These are phyloP conservation scores for Trachythela sp. DNA, from an alignment of 64 coral and sea anemone species.

Conservation along the genomic window DNA sequence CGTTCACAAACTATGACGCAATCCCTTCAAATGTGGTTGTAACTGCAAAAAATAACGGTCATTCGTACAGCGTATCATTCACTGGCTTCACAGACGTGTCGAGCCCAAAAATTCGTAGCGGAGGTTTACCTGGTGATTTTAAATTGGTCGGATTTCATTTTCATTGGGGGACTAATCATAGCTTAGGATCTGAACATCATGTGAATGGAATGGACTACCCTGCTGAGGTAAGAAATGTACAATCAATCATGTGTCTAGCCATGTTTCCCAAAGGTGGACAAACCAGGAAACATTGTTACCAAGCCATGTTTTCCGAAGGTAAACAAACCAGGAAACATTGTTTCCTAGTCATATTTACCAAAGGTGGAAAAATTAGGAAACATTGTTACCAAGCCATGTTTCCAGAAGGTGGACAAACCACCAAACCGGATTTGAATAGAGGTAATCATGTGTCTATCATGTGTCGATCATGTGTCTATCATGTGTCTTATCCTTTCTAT, in stretches of 20 bases:
- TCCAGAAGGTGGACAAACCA: too few relatives aligned
- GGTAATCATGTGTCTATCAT: too few relatives aligned
- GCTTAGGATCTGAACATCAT: conserved; percentile 47
- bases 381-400: too few relatives aligned
- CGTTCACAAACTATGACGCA: neutral
- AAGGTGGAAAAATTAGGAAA: too few relatives aligned
- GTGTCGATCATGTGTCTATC: too few relatives aligned
- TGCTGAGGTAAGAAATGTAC: conserved; percentile 6
- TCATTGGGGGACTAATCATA: conserved; percentile 53
- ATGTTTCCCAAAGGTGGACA: too few relatives aligned
- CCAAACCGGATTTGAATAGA: too few relatives aligned
- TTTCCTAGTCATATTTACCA: too few relatives aligned
- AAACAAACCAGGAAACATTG: too few relatives aligned
- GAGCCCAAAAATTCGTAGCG: neutral
- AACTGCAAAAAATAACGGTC: neutral
- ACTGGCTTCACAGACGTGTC: neutral
- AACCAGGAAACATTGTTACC: too few relatives aligned
- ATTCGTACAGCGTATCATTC: neutral
- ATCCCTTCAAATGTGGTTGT: neutral
- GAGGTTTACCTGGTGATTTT: conserved; percentile 30
- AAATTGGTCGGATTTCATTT: neutral
- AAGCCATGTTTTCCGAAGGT: too few relatives aligned
- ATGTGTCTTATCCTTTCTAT: neutral
- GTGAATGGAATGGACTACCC: conserved; percentile 30
- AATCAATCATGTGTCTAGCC: too few relatives aligned